Percentiles rank a stretch among this genome's conserved stretches.
Conservation (phyloP, 1,140 invertebrate species). For the Apolygus lucorum region DNA sequence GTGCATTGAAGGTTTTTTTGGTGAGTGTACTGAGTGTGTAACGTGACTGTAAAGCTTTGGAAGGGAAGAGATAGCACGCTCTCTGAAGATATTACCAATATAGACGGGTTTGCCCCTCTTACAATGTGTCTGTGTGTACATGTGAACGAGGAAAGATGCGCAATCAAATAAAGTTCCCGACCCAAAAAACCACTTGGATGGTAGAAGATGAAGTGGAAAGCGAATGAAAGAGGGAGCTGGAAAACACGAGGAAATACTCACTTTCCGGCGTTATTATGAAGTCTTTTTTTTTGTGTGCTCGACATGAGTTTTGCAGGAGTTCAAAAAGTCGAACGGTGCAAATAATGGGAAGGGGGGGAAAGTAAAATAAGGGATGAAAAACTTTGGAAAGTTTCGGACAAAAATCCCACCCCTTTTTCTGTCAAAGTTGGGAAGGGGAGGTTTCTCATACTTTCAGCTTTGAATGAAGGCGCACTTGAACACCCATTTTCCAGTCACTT, state of each 20-base stretch:
- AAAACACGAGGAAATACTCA: not conserved
- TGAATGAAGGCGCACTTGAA: too few species aligned
- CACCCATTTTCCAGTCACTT: too few species aligned
- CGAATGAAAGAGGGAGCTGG: too few species aligned
- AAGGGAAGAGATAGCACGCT: not conserved
- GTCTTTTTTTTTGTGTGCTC: not conserved
- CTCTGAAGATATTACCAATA: not conserved
- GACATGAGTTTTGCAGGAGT: not conserved
- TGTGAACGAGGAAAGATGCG: too few species aligned
- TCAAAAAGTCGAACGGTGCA: not conserved
- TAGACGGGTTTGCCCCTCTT: not conserved
- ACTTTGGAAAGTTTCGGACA: too few species aligned
- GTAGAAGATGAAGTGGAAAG: not conserved
- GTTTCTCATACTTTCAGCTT: too few species aligned
- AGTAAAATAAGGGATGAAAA: not conserved
- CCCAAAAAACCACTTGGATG: too few species aligned
- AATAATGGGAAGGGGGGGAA: not conserved
- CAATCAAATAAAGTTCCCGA: not conserved
- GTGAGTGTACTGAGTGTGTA: too few species aligned
- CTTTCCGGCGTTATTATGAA: not conserved
- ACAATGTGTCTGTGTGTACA: not conserved
- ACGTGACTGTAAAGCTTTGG: too few species aligned
- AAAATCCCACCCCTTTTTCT: too few species aligned
- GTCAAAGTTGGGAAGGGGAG: too few species aligned
- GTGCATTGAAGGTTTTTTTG: not conserved